Evolutionary conservation across 1,140 invertebrate species (phyloP).

Genomic region (Mya arenaria): DNA sequence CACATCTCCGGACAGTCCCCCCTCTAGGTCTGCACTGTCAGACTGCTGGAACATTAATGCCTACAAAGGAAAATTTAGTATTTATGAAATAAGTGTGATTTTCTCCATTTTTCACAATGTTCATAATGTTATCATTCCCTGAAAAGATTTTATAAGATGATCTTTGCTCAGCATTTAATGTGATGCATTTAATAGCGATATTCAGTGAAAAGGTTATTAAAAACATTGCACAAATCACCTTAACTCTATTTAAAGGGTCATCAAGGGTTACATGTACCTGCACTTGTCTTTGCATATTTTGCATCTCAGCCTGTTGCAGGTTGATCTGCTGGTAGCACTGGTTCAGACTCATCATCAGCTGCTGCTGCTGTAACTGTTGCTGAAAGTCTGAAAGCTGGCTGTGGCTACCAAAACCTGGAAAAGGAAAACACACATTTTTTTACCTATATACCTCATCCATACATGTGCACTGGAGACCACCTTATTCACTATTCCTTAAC

Average conservation of each 20-base stretch:
- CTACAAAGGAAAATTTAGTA: not conserved
- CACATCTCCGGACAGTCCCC: conserved; percentile 10
- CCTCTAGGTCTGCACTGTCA: conserved; percentile 21
- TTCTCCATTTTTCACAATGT: too few relatives aligned
- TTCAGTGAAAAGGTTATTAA: not conserved
- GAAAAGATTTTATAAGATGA: not conserved
- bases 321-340: conserved; percentile 77
- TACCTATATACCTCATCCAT: too few relatives aligned
- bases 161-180: not conserved
- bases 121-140: not conserved
- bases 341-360: conserved; percentile 74
- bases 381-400: conserved; percentile 61
- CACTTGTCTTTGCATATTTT: conserved; percentile 67
- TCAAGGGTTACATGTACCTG: conserved; percentile 49
- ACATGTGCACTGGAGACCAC: too few relatives aligned
- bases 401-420: conserved; percentile 43
- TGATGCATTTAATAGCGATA: not conserved
- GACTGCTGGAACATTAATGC: conserved; percentile 25
- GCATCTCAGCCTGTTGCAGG: conserved; percentile 76
- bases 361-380: conserved; percentile 76
- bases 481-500: too few relatives aligned
- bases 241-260: too few relatives aligned
- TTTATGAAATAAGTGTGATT: too few relatives aligned
- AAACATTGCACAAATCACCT: too few relatives aligned
- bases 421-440: not conserved